Evolutionary conservation across 2,888 invertebrate species (phyloP).

Genomic region (Andrena marginata): DNA sequence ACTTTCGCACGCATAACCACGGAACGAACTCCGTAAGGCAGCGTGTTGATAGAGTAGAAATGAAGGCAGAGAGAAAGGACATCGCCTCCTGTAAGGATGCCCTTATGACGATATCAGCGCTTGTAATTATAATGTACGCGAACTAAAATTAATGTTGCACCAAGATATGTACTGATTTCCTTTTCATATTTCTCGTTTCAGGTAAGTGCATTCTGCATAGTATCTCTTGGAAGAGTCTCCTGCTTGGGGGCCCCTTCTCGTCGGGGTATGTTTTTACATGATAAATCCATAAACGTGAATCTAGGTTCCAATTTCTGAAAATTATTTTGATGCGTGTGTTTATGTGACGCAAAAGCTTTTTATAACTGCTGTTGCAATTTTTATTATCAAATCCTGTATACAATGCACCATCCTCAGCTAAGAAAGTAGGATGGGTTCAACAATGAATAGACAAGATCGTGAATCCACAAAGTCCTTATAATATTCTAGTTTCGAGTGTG

Average conservation of each 20-base stretch:
- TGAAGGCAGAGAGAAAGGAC: slow-evolving; percentile 30
- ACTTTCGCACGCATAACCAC: slow-evolving; percentile 71
- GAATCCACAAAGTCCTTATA: not conserved
- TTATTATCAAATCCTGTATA: slow-evolving; percentile 14
- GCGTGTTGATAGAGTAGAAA: slow-evolving; percentile 56
- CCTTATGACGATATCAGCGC: slow-evolving; percentile 33
- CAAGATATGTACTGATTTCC: slow-evolving; percentile 53
- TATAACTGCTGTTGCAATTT: not conserved
- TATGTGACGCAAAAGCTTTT: too few species aligned
- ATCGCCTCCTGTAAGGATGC: slow-evolving; percentile 41
- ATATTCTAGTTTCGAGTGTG: too few species aligned
- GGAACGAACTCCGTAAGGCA: slow-evolving; percentile 65
- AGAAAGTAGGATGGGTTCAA: slow-evolving; percentile 1
- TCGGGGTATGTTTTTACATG: not conserved
- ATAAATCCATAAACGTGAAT: not conserved
- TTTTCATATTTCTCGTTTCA: slow-evolving; percentile 34
- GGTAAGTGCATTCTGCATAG: slow-evolving; percentile 20
- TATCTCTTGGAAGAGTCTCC: not conserved
- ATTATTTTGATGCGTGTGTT: too few species aligned
- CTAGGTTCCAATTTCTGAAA: not conserved
- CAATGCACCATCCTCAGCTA: not conserved
- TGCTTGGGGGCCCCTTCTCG: too few species aligned
- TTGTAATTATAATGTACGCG: slow-evolving; percentile 36
- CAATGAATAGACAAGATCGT: slow-evolving; percentile 10
- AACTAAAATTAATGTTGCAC: slow-evolving; percentile 41